Percentiles rank a stretch among this genome's conserved stretches.
Evolutionary conservation across 2,797 vertebrate species (phyloP).

Genomic region (Cuniculus paca): DNA sequence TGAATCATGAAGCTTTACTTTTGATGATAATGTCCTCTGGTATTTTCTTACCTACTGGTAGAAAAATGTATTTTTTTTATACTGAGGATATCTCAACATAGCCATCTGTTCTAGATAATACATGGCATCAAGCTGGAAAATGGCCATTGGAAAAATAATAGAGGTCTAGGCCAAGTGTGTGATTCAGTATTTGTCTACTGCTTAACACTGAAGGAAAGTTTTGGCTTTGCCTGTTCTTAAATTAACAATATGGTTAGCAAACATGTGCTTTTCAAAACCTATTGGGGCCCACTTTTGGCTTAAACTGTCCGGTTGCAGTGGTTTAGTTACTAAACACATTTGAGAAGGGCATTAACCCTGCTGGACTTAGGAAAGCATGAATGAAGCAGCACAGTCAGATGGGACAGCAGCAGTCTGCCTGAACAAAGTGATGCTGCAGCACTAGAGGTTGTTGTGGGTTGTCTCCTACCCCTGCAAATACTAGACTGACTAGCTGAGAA

Average conservation of each 20-base stretch:
- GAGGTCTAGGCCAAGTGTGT: slow-evolving; percentile 22
- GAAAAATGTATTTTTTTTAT: slow-evolving; percentile 58
- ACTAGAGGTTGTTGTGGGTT: slow-evolving; percentile 10
- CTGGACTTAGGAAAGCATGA: slow-evolving; percentile 55
- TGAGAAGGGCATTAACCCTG: slow-evolving; percentile 57
- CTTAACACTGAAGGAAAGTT: slow-evolving; percentile 56
- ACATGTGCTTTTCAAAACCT: slow-evolving; percentile 79
- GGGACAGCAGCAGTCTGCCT: slow-evolving; percentile 5
- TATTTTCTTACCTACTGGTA: not conserved
- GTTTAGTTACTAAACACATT: slow-evolving; percentile 83
- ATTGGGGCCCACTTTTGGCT: slow-evolving; percentile 40
- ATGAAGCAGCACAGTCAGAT: slow-evolving; percentile 22
- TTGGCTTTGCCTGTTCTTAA: slow-evolving; percentile 65
- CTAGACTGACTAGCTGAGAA: slow-evolving; percentile 65
- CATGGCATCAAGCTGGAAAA: slow-evolving; percentile 62
- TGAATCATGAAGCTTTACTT: slow-evolving; percentile 10
- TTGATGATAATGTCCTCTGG: not conserved
- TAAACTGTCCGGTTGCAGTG: slow-evolving; percentile 56
- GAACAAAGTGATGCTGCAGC: not conserved
- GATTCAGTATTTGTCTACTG: slow-evolving; percentile 1
- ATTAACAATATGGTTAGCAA: slow-evolving; percentile 60
- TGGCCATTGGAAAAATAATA: slow-evolving; percentile 46
- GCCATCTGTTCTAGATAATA: slow-evolving; percentile 38
- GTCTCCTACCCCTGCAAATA: slow-evolving; percentile 24
- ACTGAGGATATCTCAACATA: slow-evolving; percentile 16